phyloP scores from a whole-genome alignment of 1,140 invertebrate genomes.

The Wasmannia auropunctata region DNA sequence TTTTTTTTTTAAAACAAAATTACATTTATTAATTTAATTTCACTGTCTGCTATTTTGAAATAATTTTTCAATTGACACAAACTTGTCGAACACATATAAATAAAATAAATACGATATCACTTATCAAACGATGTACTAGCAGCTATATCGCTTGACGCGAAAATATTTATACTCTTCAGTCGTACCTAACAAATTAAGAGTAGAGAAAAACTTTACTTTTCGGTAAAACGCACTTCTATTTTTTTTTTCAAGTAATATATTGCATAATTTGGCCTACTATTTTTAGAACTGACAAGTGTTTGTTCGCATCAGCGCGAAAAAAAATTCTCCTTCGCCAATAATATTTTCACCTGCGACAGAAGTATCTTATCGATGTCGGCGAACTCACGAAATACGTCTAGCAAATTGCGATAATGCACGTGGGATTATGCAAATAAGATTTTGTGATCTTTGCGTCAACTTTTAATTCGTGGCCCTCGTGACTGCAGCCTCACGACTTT shows the following conservation, averaged over 20 bases:
- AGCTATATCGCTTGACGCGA: too few relatives aligned
- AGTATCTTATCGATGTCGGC: conserved; percentile 19
- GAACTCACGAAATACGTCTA: neutral
- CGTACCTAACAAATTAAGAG: neutral
- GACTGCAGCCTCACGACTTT: neutral
- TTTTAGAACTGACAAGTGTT: neutral
- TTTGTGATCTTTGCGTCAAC: neutral
- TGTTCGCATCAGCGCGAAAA: neutral
- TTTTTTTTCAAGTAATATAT: neutral
- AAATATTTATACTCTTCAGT: too few relatives aligned
- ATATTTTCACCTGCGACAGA: conserved; percentile 7
- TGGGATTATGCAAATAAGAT: neutral
- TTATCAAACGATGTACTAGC: too few relatives aligned
- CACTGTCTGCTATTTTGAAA: too few relatives aligned
- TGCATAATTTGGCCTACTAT: neutral
- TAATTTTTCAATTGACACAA: too few relatives aligned
- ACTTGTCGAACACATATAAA: too few relatives aligned
- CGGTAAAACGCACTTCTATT: neutral
- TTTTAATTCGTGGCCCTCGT: neutral
- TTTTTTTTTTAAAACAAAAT: too few relatives aligned
- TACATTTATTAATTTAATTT: too few relatives aligned
- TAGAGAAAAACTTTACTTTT: neutral
- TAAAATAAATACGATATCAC: too few relatives aligned
- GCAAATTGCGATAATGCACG: conserved; percentile 15
- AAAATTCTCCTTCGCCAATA: neutral